Evolutionary conservation across 1,140 invertebrate species (phyloP).

Genomic region (Solenopsis invicta): DNA sequence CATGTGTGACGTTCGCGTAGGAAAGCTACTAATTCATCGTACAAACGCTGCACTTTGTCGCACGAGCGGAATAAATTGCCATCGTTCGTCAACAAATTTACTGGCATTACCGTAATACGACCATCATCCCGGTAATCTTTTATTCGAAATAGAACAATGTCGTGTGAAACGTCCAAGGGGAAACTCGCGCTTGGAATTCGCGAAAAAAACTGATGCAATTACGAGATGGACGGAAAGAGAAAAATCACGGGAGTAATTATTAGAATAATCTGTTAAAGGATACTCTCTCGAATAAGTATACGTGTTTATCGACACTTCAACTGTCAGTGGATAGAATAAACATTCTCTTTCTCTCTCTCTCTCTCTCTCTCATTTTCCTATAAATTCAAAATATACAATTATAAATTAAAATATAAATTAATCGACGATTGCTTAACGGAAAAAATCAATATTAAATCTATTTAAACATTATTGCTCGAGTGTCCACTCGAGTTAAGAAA

Average conservation of each 20-base stretch:
- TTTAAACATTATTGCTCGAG: neutral
- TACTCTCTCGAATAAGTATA: neutral
- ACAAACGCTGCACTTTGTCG: conserved; percentile 24
- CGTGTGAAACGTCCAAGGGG: neutral
- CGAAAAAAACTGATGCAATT: neutral
- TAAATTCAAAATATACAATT: neutral
- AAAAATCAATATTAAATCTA: neutral
- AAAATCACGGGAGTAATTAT: neutral
- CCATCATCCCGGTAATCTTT: conserved; percentile 23
- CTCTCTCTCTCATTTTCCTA: neutral
- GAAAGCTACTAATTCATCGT: conserved; percentile 38
- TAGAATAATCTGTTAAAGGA: neutral
- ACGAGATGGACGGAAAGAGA: neutral
- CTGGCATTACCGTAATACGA: conserved; percentile 12
- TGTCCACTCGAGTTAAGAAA: neutral
- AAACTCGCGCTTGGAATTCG: neutral
- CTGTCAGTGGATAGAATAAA: neutral
- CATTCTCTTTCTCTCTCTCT: neutral
- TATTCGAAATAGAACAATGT: conserved; percentile 3
- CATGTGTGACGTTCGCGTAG: neutral
- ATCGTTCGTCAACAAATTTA: conserved; percentile 32
- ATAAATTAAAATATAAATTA: neutral
- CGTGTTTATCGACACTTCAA: neutral
- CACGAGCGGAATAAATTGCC: conserved; percentile 4
- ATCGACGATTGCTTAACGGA: neutral